Percentiles rank a stretch among this genome's conserved stretches.
Conservation (phyloP, 2,113 vertebrate species). For the Notechis scutatus region DNA sequence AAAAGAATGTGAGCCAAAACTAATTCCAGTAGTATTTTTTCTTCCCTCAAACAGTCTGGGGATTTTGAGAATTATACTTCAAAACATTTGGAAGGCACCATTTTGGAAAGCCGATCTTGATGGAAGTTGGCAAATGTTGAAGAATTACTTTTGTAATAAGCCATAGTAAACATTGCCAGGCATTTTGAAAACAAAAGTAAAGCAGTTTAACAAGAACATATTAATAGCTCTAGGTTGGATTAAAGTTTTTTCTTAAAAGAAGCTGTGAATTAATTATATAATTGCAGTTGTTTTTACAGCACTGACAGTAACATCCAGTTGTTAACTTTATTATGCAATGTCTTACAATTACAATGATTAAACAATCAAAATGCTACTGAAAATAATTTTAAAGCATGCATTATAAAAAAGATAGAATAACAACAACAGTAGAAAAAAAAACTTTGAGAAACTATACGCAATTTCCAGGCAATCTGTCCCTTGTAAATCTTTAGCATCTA, state of each 20-base stretch:
- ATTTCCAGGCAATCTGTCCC: constrained; percentile 23
- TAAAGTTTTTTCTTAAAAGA: neutral
- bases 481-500: neutral
- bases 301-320: neutral
- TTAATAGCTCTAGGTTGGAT: neutral
- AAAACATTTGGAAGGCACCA: neutral
- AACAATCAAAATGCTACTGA: neutral
- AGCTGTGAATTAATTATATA: neutral
- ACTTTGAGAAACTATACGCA: neutral
- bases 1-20: neutral
- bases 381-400: neutral
- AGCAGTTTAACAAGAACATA: neutral
- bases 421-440: neutral
- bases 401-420: neutral
- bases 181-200: neutral
- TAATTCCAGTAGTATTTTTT: neutral
- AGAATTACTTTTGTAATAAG: neutral
- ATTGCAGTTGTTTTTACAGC: neutral
- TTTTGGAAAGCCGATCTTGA: neutral
- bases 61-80: neutral
- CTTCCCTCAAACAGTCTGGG: neutral
- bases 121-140: neutral
- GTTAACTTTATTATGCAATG: too few species aligned
- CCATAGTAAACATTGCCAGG: neutral
- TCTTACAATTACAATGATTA: neutral